Evolutionary conservation across 2,113 vertebrate species (phyloP).

Genomic region (Myxocyprinus asiaticus): DNA sequence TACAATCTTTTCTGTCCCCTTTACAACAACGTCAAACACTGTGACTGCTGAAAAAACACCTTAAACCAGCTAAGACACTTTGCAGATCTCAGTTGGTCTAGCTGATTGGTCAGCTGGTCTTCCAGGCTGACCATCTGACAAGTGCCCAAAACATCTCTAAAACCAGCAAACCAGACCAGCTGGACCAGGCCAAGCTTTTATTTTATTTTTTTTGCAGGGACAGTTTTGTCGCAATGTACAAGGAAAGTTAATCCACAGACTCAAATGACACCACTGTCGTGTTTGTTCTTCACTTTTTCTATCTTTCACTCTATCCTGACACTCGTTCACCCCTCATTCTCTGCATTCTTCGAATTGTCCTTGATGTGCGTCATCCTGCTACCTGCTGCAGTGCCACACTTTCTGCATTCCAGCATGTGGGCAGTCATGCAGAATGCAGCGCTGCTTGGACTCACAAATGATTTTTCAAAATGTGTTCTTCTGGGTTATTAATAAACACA

Average conservation of each 20-base stretch:
- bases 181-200: no score
- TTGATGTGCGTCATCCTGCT: conserved; percentile 44
- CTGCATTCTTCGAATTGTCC: conserved; percentile 37
- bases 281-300: conserved; percentile 16
- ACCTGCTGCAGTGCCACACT: conserved; percentile 32
- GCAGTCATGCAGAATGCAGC: conserved; percentile 48
- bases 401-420: conserved; percentile 42
- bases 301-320: conserved; percentile 1
- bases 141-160: no score
- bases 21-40: not conserved
- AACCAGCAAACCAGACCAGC: no score
- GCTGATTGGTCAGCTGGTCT: no score
- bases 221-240: no score
- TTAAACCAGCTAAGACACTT: no score
- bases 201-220: no score
- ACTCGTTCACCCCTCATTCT: not conserved
- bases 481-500: conserved; percentile 55
- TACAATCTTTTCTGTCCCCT: not conserved
- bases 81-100: no score
- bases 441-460: conserved; percentile 48
- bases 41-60: no score
- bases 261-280: not conserved
- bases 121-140: no score
- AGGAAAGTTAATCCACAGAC: no score
- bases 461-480: conserved; percentile 57